Conservation (phyloP, 30 jellyfish, hydroid and myxozoan genomes). For the Turritopsis dohrnii region DNA sequence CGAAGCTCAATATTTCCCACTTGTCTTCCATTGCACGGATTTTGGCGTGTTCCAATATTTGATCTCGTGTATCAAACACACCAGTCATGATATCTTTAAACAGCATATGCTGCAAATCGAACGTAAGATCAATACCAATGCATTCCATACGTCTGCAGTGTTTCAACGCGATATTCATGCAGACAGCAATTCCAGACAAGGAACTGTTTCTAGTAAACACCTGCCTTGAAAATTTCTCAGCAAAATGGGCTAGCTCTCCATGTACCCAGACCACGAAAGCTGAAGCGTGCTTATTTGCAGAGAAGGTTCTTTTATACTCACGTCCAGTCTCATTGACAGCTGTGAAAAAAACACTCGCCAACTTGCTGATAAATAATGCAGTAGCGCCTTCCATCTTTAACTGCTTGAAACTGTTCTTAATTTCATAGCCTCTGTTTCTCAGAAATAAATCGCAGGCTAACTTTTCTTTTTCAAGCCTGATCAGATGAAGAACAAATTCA, state of each 20-base stretch:
- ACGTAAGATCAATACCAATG: conserved; percentile 77
- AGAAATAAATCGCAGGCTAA: conserved; percentile 86
- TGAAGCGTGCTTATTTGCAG: conserved; percentile 62
- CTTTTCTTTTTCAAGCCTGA: conserved; percentile 83
- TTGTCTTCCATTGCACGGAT: conserved; percentile 84
- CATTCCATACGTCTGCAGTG: conserved; percentile 56
- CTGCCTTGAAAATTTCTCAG: conserved; percentile 74
- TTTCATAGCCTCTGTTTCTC: conserved; percentile 81
- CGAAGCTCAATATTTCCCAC: conserved; percentile 60
- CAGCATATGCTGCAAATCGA: conserved; percentile 91
- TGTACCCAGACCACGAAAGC: conserved; percentile 97
- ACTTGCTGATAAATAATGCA: conserved; percentile 59
- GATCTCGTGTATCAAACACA: conserved; percentile 83
- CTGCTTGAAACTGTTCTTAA: conserved; percentile 86
- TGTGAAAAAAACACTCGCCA: conserved; percentile 76
- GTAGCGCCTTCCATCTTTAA: conserved; percentile 95
- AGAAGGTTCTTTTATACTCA: conserved; percentile 63
- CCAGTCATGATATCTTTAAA: conserved; percentile 82
- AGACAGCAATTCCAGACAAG: conserved; percentile 68
- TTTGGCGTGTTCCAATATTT: conserved; percentile 70
- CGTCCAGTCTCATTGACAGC: conserved; percentile 82
- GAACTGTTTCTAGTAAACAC: conserved; percentile 82
- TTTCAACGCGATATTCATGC: conserved; percentile 64
- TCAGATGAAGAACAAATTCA: conserved; percentile 54
- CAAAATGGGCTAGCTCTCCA: conserved; percentile 74